Evolutionary conservation across 2,888 invertebrate species (phyloP).

Genomic region (Pediacus dermestoides): DNA sequence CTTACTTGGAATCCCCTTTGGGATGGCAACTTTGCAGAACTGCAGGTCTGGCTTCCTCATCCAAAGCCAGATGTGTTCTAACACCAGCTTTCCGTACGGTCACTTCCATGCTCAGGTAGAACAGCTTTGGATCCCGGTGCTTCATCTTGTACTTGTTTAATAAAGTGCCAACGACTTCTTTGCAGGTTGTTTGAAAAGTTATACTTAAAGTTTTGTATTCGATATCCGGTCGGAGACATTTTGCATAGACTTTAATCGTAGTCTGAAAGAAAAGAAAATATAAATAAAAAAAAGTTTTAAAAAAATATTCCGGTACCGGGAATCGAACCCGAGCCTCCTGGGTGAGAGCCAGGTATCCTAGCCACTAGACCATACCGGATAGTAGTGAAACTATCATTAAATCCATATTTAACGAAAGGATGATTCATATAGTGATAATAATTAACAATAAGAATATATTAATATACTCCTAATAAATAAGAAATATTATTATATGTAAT

Average conservation of each 20-base stretch:
- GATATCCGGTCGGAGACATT: conserved; percentile 85
- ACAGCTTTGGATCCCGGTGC: conserved; percentile 87
- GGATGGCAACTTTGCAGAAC: conserved; percentile 93
- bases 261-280: conserved; percentile 61
- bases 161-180: conserved; percentile 79
- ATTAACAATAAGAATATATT: no score
- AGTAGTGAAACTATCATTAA: no score
- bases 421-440: no score
- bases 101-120: conserved; percentile 93
- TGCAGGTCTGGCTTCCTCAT: conserved; percentile 86
- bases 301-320: conserved; percentile 53
- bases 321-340: conserved; percentile 59
- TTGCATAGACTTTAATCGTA: conserved; percentile 87
- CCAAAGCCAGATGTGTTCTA: conserved; percentile 75
- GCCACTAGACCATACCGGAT: conserved; percentile 56
- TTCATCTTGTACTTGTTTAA: conserved; percentile 83
- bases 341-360: conserved; percentile 58
- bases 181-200: conserved; percentile 82
- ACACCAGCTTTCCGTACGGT: conserved; percentile 80
- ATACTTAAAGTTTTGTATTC: conserved; percentile 94
- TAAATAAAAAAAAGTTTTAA: conserved; percentile 39
- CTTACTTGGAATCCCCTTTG: conserved; percentile 84
- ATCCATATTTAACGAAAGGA: no score
- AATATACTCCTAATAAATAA: no score
- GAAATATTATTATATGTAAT: no score